Evolutionary conservation across 2,113 vertebrate genomes (phyloP).

Genomic region (Menidia beryllina): DNA sequence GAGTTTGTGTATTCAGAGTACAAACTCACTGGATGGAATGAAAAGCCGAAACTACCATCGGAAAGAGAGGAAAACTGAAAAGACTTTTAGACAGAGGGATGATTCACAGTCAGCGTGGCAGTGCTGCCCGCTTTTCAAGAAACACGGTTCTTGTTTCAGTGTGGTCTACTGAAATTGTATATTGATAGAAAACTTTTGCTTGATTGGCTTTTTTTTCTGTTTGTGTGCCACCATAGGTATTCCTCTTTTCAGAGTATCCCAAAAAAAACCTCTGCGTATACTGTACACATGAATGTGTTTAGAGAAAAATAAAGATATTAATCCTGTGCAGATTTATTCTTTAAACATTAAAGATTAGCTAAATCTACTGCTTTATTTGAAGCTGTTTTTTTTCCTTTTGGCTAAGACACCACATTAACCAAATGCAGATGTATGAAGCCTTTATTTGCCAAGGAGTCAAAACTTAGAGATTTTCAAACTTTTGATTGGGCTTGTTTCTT

Average conservation of each 20-base stretch:
- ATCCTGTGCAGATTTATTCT: too few relatives aligned
- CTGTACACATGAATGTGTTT: not conserved
- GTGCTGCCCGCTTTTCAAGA: not conserved
- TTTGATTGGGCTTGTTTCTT: not conserved
- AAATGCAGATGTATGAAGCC: not conserved
- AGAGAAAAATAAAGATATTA: too few relatives aligned
- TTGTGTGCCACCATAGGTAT: not conserved
- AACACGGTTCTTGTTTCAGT: not conserved
- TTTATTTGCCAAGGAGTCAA: not conserved
- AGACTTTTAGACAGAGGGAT: not conserved
- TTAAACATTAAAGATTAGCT: not conserved
- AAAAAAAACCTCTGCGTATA: not conserved
- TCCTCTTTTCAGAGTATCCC: not conserved
- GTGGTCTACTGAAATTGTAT: not conserved
- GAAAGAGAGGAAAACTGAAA: slow-evolving; percentile 7
- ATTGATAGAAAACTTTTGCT: not conserved
- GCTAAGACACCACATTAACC: slow-evolving; percentile 12
- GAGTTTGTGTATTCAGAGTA: slow-evolving; percentile 3
- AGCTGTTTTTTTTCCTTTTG: too few relatives aligned
- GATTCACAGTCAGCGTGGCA: not conserved
- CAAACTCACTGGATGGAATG: not conserved
- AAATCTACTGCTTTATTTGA: slow-evolving; percentile 17
- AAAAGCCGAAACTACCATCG: slow-evolving; percentile 22
- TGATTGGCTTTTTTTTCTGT: not conserved
- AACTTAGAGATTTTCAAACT: not conserved